Percentiles rank a stretch among this genome's conserved stretches.
Evolutionary conservation across 92 coral and sea anemone species (phyloP).

Genomic region (Palythoa grandis): DNA sequence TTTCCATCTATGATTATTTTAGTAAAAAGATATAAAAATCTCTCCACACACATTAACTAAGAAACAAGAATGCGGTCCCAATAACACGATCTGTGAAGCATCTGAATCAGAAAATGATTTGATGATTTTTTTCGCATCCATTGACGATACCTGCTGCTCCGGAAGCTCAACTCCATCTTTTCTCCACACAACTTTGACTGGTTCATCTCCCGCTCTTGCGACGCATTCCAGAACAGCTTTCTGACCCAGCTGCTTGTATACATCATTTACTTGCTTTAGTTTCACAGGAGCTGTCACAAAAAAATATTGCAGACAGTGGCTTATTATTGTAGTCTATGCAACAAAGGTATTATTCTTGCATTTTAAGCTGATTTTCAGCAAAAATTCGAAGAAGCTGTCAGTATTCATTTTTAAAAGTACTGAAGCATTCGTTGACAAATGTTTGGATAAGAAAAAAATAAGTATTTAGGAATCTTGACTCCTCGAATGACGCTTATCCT

Average conservation of each 20-base stretch:
- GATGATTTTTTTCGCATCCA: not conserved
- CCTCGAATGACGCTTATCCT: no score
- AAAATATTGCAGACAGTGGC: not conserved
- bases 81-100: no score
- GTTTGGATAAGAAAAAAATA: no score
- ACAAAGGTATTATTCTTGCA: not conserved
- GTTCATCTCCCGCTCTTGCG: conserved; percentile 7
- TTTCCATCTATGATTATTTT: no score
- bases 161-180: not conserved
- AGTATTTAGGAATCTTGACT: no score
- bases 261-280: not conserved
- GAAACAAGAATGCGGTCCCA: no score
- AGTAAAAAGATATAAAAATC: no score
- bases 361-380: no score
- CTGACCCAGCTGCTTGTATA: not conserved
- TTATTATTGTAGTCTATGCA: not conserved
- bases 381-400: no score
- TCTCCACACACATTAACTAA: no score
- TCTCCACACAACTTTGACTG: conserved; percentile 27
- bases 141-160: conserved; percentile 13
- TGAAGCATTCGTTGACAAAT: no score
- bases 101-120: not conserved
- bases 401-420: no score
- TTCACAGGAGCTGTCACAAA: conserved; percentile 9
- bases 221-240: conserved; percentile 20